Evolutionary conservation across 1,140 invertebrate genomes (phyloP), one percentile per base, ranked within the genome.

Genomic region (Leptestheria dahalacensis): DNA sequence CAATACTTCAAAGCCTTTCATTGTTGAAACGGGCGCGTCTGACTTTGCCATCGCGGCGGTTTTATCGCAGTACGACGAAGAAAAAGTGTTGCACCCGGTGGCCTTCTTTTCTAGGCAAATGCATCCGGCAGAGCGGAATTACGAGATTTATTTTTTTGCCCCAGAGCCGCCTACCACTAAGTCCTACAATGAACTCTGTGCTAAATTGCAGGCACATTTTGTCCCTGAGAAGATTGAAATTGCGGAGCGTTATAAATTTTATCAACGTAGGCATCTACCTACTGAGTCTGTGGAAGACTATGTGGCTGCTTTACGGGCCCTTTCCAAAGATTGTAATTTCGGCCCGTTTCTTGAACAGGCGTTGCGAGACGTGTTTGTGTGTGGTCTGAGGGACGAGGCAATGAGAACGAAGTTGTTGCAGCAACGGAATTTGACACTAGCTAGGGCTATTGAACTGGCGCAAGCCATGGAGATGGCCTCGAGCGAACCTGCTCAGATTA

Each of bases 311-410:
- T 26, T 60, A 18, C 48, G 48, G 12, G 20, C n/a, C 1, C 48
- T 60, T 20, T 21, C 58, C 15, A 55, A 33, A 18, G 55, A 57
- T 21, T 61, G 59, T 33, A 52, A 61, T 29, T 61, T 61, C 29
- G 59, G 50, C 3, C 28, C 24, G 9, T 59, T 59, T 28, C 24
- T 59, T 10, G 51, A 55, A 12, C 11, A 21, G 6, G 59, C 59
- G n/a, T 41, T 61, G 21, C 59, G 59, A 2, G 59, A 61, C 18
- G 29, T 15, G 10, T 61, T 61, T 58, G 59, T 61, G 10, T 18
- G 21, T n/a, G 59, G 50, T 11, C 15, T 61, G 9, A 11, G 21
- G n/a, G 50, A 55, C 23, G 9, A 3, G 12, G 1, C 23, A 4
- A 61, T 61, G n/a, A 51, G 57, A 33, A 3, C 28, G 24, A 61